phyloP scores from a whole-genome alignment of 2,888 invertebrate genomes.

The Lobophora halterata region DNA sequence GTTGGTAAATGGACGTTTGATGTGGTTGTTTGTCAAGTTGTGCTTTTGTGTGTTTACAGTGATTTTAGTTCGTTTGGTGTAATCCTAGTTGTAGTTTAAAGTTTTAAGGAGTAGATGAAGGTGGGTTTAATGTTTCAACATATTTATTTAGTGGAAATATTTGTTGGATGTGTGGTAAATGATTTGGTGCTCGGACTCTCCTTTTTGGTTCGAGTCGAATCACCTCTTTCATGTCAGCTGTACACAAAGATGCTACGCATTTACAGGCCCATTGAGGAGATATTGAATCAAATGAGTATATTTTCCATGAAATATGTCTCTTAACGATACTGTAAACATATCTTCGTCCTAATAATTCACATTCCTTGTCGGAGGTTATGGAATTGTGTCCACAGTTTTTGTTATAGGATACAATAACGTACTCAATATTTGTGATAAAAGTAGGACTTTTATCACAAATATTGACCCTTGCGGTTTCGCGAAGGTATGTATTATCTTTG shows the following conservation, averaged over 20 bases:
- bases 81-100: slow-evolving; percentile 72
- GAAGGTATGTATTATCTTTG: slow-evolving; percentile 59
- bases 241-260: slow-evolving; percentile 79
- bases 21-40: slow-evolving; percentile 84
- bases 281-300: slow-evolving; percentile 72
- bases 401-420: slow-evolving; percentile 65
- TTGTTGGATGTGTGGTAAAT: slow-evolving; percentile 35
- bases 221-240: slow-evolving; percentile 77
- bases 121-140: slow-evolving; percentile 54
- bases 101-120: slow-evolving; percentile 85
- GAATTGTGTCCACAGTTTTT: slow-evolving; percentile 68
- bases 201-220: slow-evolving; percentile 61
- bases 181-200: slow-evolving; percentile 67
- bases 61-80: slow-evolving; percentile 66
- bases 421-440: too few relatives aligned
- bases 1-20: slow-evolving; percentile 85
- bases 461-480: slow-evolving; percentile 67
- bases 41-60: slow-evolving; percentile 84
- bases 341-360: slow-evolving; percentile 45
- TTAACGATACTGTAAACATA: slow-evolving; percentile 38
- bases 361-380: slow-evolving; percentile 76
- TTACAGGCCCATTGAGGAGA: slow-evolving; percentile 51
- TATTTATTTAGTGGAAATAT: slow-evolving; percentile 37
- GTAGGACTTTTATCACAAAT: slow-evolving; percentile 65
- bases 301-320: slow-evolving; percentile 45